A percentile compares a stretch with the other conserved stretches of the same genome.
These are phyloP conservation scores for Apamea anceps DNA, from an alignment of 2,888 invertebrate species.

Conservation along the genomic window DNA sequence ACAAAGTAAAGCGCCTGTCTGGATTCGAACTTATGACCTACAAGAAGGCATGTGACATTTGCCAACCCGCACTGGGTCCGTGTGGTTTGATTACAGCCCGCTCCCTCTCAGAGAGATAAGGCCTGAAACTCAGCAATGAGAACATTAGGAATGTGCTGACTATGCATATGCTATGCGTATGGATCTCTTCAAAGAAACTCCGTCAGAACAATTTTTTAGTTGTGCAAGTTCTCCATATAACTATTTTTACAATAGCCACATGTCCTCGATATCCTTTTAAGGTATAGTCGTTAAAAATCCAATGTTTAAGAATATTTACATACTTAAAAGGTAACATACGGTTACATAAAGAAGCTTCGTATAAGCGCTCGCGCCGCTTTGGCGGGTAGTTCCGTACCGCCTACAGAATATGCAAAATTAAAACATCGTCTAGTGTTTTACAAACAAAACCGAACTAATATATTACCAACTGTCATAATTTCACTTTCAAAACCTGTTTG, in stretches of 20 bases:
- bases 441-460: conserved; percentile 56
- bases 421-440: conserved; percentile 17
- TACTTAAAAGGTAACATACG: background rate
- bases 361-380: background rate
- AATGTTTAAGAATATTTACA: background rate
- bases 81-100: background rate
- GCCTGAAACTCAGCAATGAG: background rate
- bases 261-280: background rate
- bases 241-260: background rate
- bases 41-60: background rate
- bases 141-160: background rate
- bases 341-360: conserved; percentile 9
- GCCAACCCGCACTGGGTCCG: background rate
- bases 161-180: background rate
- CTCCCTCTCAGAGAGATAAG: background rate
- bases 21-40: no score
- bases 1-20: no score
- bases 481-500: conserved; percentile 63
- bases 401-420: conserved; percentile 55
- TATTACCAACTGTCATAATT: conserved; percentile 50
- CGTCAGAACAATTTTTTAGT: background rate
- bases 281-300: background rate
- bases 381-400: background rate
- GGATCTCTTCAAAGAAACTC: background rate
- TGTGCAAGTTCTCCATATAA: background rate